Evolutionary conservation across 2,888 invertebrate genomes (phyloP), one percentile per base, ranked within the genome.

Genomic region (Schrankia costaestrigalis): DNA sequence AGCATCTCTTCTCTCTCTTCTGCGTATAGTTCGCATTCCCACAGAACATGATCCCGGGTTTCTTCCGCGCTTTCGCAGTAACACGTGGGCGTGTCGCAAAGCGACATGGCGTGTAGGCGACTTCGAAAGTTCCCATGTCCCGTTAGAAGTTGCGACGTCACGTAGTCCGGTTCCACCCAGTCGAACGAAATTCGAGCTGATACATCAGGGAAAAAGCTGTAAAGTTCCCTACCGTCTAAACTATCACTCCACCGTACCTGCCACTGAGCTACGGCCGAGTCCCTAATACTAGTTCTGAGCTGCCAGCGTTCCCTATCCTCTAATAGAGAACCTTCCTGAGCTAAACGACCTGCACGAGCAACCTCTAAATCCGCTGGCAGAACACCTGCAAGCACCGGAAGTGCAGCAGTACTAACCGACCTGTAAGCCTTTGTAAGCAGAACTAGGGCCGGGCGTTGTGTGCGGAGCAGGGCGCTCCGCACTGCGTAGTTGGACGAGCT

Each of bases 301-400:
- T 8, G 18, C 12, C 13, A 11, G 3, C 1, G 6, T n/a, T 28
- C 12, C 27, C 17, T 6, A 8, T 2, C 2, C 19, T 13, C 22
- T 13, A n/a, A 11, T 8, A 9, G 19, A 7, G 8, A 8, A 6
- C 29, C 7, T 14, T 13, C 22, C 14, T 21, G 10, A 6, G 13
- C 29, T 9, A 13, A 2, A 13, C 22, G 19, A 3, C 31, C 31
- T 1, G 31, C 31, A 49, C 52, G 35, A 7, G 15, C 10, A 0
- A 49, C 46, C 11, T 52, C 51, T 3, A 49, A 25, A 11, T 52
- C 49, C 6, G 49, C 46, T 2, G 49, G 45, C 0, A 46, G 11
- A 0, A 41, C 43, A 0, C 40, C 46, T 1, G 41, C 49, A 1
- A 51, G 14, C 12, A 49, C 48, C 3, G 35, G 15, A 1, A 41